phyloP scores from a whole-genome alignment of 2,113 vertebrate genomes.

The Xenopus laevis region DNA sequence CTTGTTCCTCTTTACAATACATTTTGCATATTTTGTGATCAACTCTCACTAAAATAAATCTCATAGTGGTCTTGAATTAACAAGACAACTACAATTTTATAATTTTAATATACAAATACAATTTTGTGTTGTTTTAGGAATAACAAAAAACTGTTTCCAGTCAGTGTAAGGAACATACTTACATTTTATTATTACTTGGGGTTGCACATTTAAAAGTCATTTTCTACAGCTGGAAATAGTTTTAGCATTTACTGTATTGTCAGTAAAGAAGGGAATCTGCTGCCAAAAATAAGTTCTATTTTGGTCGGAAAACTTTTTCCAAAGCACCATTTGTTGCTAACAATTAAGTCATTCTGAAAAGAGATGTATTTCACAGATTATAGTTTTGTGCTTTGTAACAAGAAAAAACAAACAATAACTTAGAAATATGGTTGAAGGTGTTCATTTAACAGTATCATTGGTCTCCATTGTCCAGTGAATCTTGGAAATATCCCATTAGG shows the following conservation, averaged over 20 bases:
- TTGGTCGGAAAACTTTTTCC: constrained; percentile 6
- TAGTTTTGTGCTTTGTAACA: background rate
- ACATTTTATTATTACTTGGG: background rate
- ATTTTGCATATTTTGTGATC: no score
- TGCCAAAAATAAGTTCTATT: constrained; percentile 11
- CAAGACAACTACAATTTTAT: no score
- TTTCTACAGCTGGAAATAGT: constrained; percentile 13
- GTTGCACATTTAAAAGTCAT: constrained; percentile 7
- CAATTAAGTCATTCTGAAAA: constrained; percentile 7
- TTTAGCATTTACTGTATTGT: background rate
- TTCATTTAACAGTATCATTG: background rate
- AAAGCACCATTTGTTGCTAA: background rate
- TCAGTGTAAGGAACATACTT: background rate
- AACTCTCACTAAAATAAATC: no score
- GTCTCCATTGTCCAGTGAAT: no score
- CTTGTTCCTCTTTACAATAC: no score
- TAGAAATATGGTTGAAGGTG: background rate
- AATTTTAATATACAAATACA: no score
- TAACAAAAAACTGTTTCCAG: background rate
- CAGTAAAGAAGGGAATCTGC: background rate
- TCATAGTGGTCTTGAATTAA: background rate
- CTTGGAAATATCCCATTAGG: no score
- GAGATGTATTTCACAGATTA: background rate
- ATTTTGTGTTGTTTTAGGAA: background rate
- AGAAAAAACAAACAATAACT: background rate